These are phyloP conservation scores for Cotesia vestalis DNA, from an alignment of 1,140 invertebrate species.

Conservation along the genomic window DNA sequence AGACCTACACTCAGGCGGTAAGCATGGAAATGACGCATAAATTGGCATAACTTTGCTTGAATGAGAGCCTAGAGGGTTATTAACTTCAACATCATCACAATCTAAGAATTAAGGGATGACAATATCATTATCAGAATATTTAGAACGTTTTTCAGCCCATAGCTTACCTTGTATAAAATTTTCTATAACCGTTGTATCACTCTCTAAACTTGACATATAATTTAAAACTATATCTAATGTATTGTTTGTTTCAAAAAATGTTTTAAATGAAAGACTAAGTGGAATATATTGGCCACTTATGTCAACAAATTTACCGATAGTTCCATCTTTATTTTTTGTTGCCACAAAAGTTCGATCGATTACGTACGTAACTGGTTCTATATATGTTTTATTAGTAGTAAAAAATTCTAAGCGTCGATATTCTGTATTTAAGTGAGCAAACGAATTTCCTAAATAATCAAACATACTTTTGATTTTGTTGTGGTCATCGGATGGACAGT, in stretches of 20 bases:
- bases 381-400: slow-evolving; percentile 1
- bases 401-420: slow-evolving; percentile 20
- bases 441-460: neutral
- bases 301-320: slow-evolving; percentile 21
- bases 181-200: neutral
- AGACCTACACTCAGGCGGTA: slow-evolving; percentile 42
- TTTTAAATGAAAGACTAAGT: slow-evolving; percentile 10
- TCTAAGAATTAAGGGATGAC: neutral
- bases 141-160: too few relatives aligned
- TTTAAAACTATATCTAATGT: slow-evolving; percentile 18
- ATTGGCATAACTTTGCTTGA: slow-evolving; percentile 44
- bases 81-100: neutral
- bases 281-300: slow-evolving; percentile 26
- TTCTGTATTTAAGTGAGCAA: neutral
- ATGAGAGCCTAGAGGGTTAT: neutral
- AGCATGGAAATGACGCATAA: slow-evolving; percentile 46
- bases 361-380: neutral
- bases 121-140: slow-evolving; percentile 16
- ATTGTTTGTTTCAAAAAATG: slow-evolving; percentile 20
- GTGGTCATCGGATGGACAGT: too few relatives aligned
- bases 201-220: slow-evolving; percentile 8
- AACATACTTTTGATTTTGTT: too few relatives aligned
- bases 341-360: neutral
- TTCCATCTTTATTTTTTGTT: neutral
- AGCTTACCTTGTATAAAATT: slow-evolving; percentile 32